Evolutionary conservation across 1,140 invertebrate genomes (phyloP).

Genomic region (Sitobion miscanthi): DNA sequence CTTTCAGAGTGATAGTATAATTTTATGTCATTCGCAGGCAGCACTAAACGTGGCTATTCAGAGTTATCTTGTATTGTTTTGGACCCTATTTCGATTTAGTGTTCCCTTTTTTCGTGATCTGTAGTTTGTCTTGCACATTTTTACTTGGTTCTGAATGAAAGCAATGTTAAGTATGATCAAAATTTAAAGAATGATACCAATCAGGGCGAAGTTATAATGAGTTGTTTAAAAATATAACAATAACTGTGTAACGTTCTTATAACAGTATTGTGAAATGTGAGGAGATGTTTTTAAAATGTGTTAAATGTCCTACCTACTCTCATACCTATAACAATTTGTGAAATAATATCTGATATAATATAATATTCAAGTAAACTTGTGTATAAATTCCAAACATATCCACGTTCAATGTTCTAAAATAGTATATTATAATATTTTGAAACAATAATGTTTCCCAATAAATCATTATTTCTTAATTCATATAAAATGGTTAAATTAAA

Average conservation of each 20-base stretch:
- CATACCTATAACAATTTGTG: neutral
- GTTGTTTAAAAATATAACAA: neutral
- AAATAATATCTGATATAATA: neutral
- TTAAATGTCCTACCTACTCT: neutral
- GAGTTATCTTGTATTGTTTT: neutral
- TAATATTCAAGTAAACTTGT: neutral
- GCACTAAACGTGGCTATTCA: neutral
- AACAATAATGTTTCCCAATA: neutral
- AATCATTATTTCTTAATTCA: neutral
- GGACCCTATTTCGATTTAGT: neutral
- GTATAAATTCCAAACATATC: neutral
- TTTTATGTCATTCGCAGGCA: neutral
- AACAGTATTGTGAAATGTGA: neutral
- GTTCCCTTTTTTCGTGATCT: neutral
- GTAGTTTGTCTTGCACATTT: neutral
- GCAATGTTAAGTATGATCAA: neutral
- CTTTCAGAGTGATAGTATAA: neutral
- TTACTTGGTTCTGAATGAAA: neutral
- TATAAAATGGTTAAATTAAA: neutral
- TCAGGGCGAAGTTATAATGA: neutral
- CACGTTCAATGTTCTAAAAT: neutral
- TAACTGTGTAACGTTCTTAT: too few relatives aligned
- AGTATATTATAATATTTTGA: neutral
- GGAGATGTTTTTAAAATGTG: neutral
- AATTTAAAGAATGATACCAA: neutral